These are phyloP conservation scores for Vanessa cardui DNA, from an alignment of 2,888 invertebrate species.

Conservation along the genomic window DNA sequence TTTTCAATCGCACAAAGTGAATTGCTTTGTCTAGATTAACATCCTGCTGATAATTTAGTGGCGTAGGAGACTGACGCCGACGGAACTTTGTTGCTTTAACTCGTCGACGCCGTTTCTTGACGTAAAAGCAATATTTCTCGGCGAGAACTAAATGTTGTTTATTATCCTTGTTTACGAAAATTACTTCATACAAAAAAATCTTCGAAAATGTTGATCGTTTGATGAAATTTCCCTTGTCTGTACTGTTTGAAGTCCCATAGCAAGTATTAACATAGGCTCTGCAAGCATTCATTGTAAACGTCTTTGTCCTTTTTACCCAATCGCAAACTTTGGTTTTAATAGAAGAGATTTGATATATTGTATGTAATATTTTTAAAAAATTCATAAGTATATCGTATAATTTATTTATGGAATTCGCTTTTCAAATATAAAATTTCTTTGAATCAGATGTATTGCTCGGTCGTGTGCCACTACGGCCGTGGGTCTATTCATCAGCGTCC, in stretches of 20 bases:
- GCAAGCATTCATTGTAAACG: background rate
- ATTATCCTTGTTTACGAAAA: background rate
- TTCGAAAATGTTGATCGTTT: background rate
- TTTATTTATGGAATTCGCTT: slow-evolving; percentile 5
- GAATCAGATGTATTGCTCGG: slow-evolving; percentile 15
- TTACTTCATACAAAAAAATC: background rate
- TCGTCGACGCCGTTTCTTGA: slow-evolving; percentile 49
- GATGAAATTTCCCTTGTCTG: background rate
- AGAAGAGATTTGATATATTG: background rate
- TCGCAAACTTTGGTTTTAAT: background rate
- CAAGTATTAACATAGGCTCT: slow-evolving; percentile 1
- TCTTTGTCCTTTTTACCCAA: background rate
- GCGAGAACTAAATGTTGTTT: background rate
- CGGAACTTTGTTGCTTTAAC: slow-evolving; percentile 60
- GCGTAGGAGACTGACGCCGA: slow-evolving; percentile 44
- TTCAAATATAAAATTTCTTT: slow-evolving; percentile 18
- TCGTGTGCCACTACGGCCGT: slow-evolving; percentile 28
- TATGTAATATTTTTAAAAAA: too few relatives aligned
- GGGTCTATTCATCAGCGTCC: slow-evolving; percentile 61
- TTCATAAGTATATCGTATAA: too few relatives aligned
- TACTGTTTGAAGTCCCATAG: background rate
- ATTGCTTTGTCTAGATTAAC: slow-evolving; percentile 67
- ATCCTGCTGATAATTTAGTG: slow-evolving; percentile 57
- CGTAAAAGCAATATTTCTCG: slow-evolving; percentile 19
- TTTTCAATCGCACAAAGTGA: slow-evolving; percentile 45